Percentiles rank a stretch among this genome's conserved stretches.
Evolutionary conservation across 2,888 invertebrate genomes (phyloP).

Genomic region (Dermolepida albohirtum): DNA sequence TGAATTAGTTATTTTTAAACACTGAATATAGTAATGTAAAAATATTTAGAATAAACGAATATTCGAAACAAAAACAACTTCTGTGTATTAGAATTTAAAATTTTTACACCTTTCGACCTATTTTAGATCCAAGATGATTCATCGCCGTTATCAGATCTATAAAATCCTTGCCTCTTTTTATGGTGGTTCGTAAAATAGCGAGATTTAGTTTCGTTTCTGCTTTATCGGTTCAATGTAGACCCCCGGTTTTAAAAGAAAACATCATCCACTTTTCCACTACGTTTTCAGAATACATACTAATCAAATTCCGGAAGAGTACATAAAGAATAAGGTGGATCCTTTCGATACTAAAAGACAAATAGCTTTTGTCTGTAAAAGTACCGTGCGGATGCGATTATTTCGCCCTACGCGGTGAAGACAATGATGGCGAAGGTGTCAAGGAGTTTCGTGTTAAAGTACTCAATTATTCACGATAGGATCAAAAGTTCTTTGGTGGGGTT

Average conservation of each 20-base stretch:
- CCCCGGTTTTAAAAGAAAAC: background rate
- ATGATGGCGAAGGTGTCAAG: background rate
- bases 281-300: background rate
- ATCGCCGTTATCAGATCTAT: slow-evolving; percentile 13
- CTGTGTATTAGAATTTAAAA: too few species aligned
- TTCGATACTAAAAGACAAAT: slow-evolving; percentile 7
- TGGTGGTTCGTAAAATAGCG: slow-evolving; percentile 10
- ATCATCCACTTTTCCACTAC: background rate
- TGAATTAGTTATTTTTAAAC: too few species aligned
- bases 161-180: background rate
- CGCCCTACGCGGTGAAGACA: background rate
- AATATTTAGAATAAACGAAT: too few species aligned
- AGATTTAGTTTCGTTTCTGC: slow-evolving; percentile 7
- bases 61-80: too few species aligned
- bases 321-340: slow-evolving; percentile 1
- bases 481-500: background rate
- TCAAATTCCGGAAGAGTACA: slow-evolving; percentile 11
- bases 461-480: slow-evolving; percentile 4
- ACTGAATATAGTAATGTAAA: too few species aligned
- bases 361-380: background rate
- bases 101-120: slow-evolving; percentile 16
- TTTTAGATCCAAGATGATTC: slow-evolving; percentile 2
- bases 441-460: background rate
- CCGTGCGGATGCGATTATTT: background rate
- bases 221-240: slow-evolving; percentile 10